Evolutionary conservation across 2,888 invertebrate genomes (phyloP), one percentile per base, ranked within the genome.

Genomic region (Cryptophagus acutangulus): DNA sequence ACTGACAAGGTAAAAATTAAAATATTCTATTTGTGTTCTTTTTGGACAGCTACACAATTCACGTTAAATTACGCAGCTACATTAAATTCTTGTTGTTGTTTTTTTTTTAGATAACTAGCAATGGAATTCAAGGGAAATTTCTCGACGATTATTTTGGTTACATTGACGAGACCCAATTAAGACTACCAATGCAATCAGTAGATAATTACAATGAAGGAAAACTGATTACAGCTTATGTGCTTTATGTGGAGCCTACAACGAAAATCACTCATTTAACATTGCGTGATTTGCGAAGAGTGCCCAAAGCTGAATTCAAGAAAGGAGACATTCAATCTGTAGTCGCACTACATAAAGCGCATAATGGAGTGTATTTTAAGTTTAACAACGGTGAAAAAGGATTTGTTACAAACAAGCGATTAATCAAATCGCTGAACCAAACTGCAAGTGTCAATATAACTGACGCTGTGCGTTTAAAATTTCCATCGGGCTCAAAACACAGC

Each of bases 201-300:
- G 45, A 63, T 2, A 59, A 67, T 18, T 54, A 72, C 5, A 63
- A 69, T 16, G 61, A 71, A 12, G 72, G 72, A 2, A 71, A 76
- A 36, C 74, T 71, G 49, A 67, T 82, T 1, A 59, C 62, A 17
- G 82, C 81, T 0, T 74, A 80, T 15, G 74, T 87, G 2, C 64
- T 87, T 2, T 87, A 84, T 61, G 71, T 79, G 33, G 73, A 84
- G 68, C 84, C 84, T 8, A 71, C 79, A 0, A 75, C 82, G 1
- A 84, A 84, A 62, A 73, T 81, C 1, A 78, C 79, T 0, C 84
- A 80, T 61, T 72, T 87, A 35, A 79, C 79, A 1, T 69, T 77
- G 60, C 48, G 52, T 24, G 45, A 38, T 31, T 40, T 53, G 17
- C 46, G 43, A 6, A 2, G 36, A 1, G 35, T 13, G 31, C 50